These are phyloP conservation scores for Maccullochella peelii DNA, from an alignment of 2,113 vertebrate genomes.

Conservation along the genomic window DNA sequence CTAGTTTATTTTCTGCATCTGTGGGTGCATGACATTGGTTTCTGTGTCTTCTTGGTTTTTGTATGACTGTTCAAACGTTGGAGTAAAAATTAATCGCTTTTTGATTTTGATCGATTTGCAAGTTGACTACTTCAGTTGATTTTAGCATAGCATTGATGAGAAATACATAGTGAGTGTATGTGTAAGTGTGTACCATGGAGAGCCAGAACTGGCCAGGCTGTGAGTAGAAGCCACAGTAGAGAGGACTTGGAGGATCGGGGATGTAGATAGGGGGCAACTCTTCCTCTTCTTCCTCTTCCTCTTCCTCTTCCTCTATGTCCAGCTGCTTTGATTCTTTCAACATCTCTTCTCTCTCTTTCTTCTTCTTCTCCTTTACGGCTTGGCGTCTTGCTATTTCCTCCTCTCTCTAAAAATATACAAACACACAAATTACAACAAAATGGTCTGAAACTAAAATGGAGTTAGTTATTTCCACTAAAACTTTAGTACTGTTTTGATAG, in stretches of 20 bases:
- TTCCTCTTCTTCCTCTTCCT: conserved; percentile 80
- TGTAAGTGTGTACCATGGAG: conserved; percentile 86
- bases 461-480: background rate
- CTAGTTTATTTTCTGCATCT: background rate
- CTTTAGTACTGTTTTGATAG: no score
- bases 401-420: conserved; percentile 83
- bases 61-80: no score
- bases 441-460: background rate
- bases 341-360: conserved; percentile 68
- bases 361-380: conserved; percentile 75
- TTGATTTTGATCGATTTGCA: background rate
- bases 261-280: conserved; percentile 85
- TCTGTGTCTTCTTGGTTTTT: no score
- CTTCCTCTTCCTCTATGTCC: conserved; percentile 53
- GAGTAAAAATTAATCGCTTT: no score
- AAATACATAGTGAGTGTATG: conserved; percentile 4
- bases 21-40: no score
- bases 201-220: conserved; percentile 92
- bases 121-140: background rate
- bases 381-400: conserved; percentile 81
- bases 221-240: conserved; percentile 94
- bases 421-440: background rate
- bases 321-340: conserved; percentile 48
- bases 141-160: background rate
- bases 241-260: conserved; percentile 87